phyloP scores from a whole-genome alignment of 2,888 invertebrate species.

The Phymatocera aterrima region DNA sequence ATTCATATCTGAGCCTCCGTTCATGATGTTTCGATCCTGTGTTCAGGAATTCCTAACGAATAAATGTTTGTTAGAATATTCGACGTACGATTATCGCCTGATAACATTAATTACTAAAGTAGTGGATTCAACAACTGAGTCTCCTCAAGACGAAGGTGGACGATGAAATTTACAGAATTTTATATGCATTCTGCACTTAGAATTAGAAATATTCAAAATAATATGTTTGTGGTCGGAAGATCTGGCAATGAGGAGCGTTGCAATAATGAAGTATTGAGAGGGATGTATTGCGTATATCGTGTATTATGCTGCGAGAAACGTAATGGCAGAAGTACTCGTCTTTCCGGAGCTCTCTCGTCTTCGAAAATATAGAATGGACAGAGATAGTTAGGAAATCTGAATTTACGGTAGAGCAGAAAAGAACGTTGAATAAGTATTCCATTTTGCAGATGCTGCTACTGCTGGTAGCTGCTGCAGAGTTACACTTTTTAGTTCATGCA shows the following conservation, averaged over 20 bases:
- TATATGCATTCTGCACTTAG: neutral
- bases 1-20: no score
- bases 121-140: no score
- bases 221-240: neutral
- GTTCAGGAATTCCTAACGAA: no score
- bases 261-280: neutral
- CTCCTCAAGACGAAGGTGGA: neutral
- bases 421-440: constrained; percentile 54
- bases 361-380: neutral
- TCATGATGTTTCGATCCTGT: no score
- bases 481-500: constrained; percentile 56
- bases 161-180: neutral
- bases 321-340: neutral
- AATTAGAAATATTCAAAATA: neutral
- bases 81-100: no score
- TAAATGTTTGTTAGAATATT: no score
- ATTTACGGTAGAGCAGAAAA: constrained; percentile 54
- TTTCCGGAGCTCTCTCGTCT: neutral
- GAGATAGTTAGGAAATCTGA: constrained; percentile 54
- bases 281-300: neutral
- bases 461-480: neutral
- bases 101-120: no score
- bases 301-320: neutral
- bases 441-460: constrained; percentile 47
- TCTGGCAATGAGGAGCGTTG: neutral